These are phyloP conservation scores for Orycteropus afer DNA, from an alignment of 2,113 vertebrate species.

Conservation along the genomic window DNA sequence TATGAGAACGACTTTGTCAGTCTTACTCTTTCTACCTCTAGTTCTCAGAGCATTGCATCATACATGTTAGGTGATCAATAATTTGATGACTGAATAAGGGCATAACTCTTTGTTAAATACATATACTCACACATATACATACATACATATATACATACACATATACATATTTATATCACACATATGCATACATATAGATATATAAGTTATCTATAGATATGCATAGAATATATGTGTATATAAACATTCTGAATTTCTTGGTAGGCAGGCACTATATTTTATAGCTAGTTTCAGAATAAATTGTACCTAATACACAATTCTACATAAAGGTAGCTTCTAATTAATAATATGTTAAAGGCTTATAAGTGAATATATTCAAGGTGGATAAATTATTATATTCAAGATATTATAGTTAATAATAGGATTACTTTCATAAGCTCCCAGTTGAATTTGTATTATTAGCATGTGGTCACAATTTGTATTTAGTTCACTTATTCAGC, in stretches of 20 bases:
- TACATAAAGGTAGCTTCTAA: neutral
- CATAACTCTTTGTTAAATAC: neutral
- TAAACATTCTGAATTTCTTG: neutral
- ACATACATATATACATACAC: neutral
- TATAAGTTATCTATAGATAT: neutral
- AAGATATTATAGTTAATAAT: neutral
- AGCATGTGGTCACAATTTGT: neutral
- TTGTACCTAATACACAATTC: neutral
- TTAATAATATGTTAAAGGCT: neutral
- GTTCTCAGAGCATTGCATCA: neutral
- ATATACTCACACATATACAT: neutral
- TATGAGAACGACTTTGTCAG: neutral
- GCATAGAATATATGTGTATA: neutral
- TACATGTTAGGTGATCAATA: neutral
- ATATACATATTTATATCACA: no score
- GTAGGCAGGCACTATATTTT: neutral
- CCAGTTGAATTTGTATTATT: neutral
- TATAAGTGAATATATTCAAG: constrained; percentile 10
- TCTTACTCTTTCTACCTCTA: neutral
- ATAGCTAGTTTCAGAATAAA: neutral
- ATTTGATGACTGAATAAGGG: neutral
- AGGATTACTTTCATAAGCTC: neutral
- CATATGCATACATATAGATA: neutral
- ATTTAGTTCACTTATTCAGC: neutral
- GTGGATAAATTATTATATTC: neutral